Evolutionary conservation across 2,797 vertebrate species (phyloP), one percentile per base, ranked within the genome.

Genomic region (Darevskia nairensis): DNA sequence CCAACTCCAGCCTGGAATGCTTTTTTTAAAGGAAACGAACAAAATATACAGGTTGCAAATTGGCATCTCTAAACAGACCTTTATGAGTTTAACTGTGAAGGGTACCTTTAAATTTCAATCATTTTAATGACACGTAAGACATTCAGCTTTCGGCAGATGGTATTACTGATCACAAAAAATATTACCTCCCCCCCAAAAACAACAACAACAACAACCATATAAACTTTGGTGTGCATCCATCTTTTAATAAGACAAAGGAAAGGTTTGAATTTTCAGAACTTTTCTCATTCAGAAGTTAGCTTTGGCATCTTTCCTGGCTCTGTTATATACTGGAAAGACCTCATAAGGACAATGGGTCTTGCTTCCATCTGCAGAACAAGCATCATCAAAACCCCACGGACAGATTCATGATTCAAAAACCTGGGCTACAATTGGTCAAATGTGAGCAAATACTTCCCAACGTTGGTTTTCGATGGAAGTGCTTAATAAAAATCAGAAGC

Each of bases 401-500:
- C 1, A 17, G 3, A 0, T 0, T 61, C 1, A 0, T 0, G 44
- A 4, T 66, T 71, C 8, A 29, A 69, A 82, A 92, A 55, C 0
- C 55, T 84, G 27, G 44, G 2, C 29, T 75, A 27, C 81, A 46
- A 88, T 55, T 35, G 61, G 83, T 69, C 0, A 0, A 76, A 41
- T 76, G 0, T 0, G 1, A 59, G 27, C 1, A 35, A 17, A 55
- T 41, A 8, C 78, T 91, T 88, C 32, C 32, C 23, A 39, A 4
- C 0, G 4, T 4, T 66, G 3, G 13, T 86, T 68, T 69, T 1
- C 8, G 7, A 69, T 0, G 21, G 19, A 8, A 35, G n/a, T 8
- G 0, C 25, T 84, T 9, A 0, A 2, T 75, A 68, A n/a, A 0
- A 0, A 71, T 82, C 35, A 19, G 77, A 59, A 3, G 27, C 59